Conservation (phyloP, 1,140 invertebrate species). For the Psix sp. region DNA sequence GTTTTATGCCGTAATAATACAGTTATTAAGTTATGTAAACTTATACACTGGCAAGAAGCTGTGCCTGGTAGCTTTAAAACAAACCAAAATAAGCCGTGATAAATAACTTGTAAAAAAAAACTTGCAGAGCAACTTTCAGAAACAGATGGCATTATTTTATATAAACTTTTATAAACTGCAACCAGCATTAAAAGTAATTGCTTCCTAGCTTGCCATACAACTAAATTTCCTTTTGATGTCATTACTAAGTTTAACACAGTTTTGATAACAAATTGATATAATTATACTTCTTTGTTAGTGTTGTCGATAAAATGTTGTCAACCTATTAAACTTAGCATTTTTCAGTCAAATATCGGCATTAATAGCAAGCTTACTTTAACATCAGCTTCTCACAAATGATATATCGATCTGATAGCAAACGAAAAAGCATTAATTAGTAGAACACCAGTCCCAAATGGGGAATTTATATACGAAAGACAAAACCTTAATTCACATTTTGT, state of each 20-base stretch:
- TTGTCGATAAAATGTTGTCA: no score
- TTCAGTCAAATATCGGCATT: no score
- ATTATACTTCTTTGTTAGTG: no score
- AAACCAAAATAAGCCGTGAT: constrained; percentile 7
- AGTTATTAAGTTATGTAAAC: constrained; percentile 23
- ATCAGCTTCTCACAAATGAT: constrained; percentile 4
- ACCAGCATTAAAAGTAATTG: constrained; percentile 5
- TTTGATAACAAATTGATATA: no score
- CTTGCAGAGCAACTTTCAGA: no score
- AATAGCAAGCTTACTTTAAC: constrained; percentile 5
- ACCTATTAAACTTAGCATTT: no score
- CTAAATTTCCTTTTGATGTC: no score
- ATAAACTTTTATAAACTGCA: constrained; percentile 7
- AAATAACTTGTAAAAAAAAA: constrained; percentile 28
- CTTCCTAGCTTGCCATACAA: background rate
- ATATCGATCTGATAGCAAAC: constrained; percentile 10
- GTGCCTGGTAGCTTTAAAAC: no score
- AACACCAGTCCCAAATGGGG: constrained; percentile 8
- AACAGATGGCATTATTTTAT: constrained; percentile 12
- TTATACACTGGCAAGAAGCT: no score
- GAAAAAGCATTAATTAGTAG: constrained; percentile 28
- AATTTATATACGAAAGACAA: constrained; percentile 14
- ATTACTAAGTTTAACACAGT: no score
- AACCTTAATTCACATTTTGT: no score
- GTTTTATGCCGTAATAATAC: no score